Evolutionary conservation across 2,888 invertebrate species (phyloP).

Genomic region (Unio delphinus): DNA sequence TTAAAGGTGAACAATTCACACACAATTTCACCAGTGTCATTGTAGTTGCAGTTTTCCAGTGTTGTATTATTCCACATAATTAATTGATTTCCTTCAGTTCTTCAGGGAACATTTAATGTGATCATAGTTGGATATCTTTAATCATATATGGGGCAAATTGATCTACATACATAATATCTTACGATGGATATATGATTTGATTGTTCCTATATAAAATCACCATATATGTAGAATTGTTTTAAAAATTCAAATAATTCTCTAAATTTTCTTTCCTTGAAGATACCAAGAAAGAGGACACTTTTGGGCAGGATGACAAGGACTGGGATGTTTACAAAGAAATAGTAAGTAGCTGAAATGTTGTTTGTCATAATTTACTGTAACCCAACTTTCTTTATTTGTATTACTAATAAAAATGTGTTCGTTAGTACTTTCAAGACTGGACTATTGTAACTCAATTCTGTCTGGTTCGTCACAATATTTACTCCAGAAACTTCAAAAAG

Average conservation of each 20-base stretch:
- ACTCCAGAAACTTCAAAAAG: no score
- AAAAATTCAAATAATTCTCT: neutral
- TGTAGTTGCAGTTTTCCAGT: neutral
- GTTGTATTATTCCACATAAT: neutral
- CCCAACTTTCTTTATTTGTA: no score
- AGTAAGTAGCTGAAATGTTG: constrained; percentile 52
- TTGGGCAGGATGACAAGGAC: constrained; percentile 93
- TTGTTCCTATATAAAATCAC: no score
- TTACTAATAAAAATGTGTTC: no score
- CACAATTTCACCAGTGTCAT: neutral
- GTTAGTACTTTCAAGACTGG: no score
- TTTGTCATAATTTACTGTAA: no score
- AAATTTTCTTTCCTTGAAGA: constrained; percentile 17
- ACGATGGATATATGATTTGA: neutral
- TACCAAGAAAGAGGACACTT: constrained; percentile 83
- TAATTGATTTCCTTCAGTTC: no score
- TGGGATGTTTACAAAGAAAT: constrained; percentile 97
- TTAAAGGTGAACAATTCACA: neutral
- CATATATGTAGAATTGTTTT: neutral
- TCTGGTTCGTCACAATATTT: no score
- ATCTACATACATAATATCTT: neutral
- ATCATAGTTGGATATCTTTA: no score
- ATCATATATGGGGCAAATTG: no score
- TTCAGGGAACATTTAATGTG: no score
- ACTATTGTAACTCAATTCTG: no score